Percentiles rank a stretch among this genome's conserved stretches.
These are phyloP conservation scores for Cettia cetti DNA, from an alignment of 2,113 vertebrate genomes.

Conservation along the genomic window DNA sequence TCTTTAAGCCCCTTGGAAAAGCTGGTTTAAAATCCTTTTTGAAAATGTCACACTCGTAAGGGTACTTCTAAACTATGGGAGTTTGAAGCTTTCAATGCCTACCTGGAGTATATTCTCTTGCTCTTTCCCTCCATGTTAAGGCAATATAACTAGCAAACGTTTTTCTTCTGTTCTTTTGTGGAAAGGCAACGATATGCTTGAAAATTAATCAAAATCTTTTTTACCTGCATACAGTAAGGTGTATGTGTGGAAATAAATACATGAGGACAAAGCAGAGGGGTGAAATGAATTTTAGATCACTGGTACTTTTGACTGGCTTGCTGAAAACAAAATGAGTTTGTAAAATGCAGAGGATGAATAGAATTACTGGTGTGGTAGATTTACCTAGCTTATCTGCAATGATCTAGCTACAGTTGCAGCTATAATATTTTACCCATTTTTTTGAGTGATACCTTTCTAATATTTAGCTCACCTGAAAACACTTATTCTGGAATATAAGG, in stretches of 20 bases:
- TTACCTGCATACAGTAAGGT: neutral
- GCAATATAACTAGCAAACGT: neutral
- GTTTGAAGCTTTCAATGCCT: neutral
- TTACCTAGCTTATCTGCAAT: neutral
- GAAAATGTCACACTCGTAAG: neutral
- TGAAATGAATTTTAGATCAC: neutral
- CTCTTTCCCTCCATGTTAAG: neutral
- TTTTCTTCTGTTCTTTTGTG: neutral
- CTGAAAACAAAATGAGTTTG: neutral
- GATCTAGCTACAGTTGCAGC: neutral
- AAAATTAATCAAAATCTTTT: neutral
- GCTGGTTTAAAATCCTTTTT: neutral
- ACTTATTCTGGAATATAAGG: neutral
- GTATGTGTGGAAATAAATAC: neutral
- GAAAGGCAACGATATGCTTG: neutral
- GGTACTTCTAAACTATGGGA: neutral
- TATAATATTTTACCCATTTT: neutral
- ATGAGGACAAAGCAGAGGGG: neutral
- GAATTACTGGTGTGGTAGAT: neutral
- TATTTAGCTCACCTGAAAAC: neutral
- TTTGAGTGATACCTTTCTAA: neutral
- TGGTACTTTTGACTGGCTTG: neutral
- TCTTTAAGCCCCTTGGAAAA: constrained; percentile 15
- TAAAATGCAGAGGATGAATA: neutral
- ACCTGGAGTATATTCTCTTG: neutral